Conservation (phyloP, 2,888 invertebrate species). For the Odontocolon sp. region DNA sequence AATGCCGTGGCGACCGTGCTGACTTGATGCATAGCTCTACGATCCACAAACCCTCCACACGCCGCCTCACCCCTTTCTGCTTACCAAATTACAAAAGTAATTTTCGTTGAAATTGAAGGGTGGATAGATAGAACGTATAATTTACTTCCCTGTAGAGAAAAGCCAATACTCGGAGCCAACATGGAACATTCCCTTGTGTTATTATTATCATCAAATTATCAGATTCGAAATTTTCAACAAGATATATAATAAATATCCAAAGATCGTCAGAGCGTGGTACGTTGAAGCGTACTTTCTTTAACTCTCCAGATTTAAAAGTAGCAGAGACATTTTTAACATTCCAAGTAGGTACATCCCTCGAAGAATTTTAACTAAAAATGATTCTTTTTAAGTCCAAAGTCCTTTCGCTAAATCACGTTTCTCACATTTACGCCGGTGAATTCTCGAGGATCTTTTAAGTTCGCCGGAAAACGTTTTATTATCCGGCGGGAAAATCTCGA, state of each 20-base stretch:
- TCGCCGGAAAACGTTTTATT: not conserved
- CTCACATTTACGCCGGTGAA: not conserved
- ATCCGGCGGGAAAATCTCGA: constrained; percentile 18
- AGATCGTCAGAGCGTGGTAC: no score
- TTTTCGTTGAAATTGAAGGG: constrained; percentile 4
- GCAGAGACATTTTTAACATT: no score
- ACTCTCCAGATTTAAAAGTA: no score
- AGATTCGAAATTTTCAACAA: no score
- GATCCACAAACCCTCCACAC: not conserved
- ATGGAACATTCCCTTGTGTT: not conserved
- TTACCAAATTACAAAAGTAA: constrained; percentile 32
- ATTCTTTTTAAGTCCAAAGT: no score
- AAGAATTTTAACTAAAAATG: no score
- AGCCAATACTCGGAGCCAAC: no score
- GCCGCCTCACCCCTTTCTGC: not conserved
- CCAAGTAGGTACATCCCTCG: no score
- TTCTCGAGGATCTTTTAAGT: not conserved
- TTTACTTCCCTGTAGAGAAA: not conserved
- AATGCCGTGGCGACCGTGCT: constrained; percentile 24
- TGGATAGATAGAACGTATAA: not conserved
- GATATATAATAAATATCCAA: no score
- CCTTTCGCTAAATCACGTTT: not conserved
- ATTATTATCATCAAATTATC: no score
- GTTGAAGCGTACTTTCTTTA: no score
- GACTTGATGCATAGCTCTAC: not conserved